Conservation (phyloP, 1,140 invertebrate species). For the Drosophila ercepeae region DNA sequence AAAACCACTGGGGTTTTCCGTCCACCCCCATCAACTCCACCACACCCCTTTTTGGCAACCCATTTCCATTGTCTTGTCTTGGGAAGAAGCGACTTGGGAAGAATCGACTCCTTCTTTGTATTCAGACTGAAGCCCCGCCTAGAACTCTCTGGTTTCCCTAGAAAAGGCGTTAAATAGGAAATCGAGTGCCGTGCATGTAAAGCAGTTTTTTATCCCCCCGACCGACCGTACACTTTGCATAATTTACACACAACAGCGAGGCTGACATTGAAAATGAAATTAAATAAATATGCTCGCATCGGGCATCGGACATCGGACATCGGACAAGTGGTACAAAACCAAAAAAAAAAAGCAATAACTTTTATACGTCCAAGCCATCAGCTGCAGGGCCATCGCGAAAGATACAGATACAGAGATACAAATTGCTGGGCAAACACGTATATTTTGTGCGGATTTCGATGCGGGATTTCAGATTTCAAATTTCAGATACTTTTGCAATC, state of each 20-base stretch:
- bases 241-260: constrained; percentile 55
- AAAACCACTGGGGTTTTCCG: constrained; percentile 44
- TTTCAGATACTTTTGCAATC: constrained; percentile 37
- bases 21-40: background rate
- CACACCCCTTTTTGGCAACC: background rate
- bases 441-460: constrained; percentile 32
- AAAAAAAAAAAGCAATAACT: constrained; percentile 2
- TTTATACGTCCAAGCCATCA: constrained; percentile 16
- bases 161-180: constrained; percentile 53
- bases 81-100: constrained; percentile 3
- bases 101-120: constrained; percentile 46
- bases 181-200: constrained; percentile 58
- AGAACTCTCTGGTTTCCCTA: constrained; percentile 37
- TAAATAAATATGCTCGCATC: constrained; percentile 28
- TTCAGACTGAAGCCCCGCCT: constrained; percentile 34
- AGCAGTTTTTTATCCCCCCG: constrained; percentile 15
- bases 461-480: background rate
- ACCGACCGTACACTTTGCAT: constrained; percentile 53
- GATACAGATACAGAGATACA: constrained; percentile 39
- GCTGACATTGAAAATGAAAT: constrained; percentile 70
- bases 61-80: constrained; percentile 2
- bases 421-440: constrained; percentile 21
- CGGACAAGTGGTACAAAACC: background rate
- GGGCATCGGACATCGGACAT: constrained; percentile 1
- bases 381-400: constrained; percentile 57